Conservation (phyloP, 92 coral and sea anemone species). For the Nematostella vectensis region DNA sequence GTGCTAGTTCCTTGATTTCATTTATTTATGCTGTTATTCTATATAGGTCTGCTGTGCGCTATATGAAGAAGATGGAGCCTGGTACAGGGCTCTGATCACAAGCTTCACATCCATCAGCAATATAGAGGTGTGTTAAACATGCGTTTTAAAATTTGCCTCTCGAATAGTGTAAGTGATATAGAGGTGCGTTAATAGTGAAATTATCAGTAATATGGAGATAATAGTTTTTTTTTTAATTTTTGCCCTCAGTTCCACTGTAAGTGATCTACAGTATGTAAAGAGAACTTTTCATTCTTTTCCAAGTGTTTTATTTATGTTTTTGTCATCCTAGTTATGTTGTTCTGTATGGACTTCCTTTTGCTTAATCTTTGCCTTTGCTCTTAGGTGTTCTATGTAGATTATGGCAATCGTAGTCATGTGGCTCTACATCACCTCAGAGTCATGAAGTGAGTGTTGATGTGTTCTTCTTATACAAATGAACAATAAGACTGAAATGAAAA, state of each 20-base stretch:
- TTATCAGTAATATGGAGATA: background rate
- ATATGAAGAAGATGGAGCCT: slow-evolving; percentile 73
- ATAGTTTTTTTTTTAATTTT: background rate
- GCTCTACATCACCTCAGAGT: slow-evolving; percentile 62
- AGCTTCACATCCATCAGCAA: slow-evolving; percentile 52
- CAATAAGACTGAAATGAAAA: too few species aligned
- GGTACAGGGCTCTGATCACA: slow-evolving; percentile 86
- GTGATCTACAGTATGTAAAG: too few species aligned
- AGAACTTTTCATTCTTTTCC: too few species aligned
- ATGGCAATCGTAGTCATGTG: slow-evolving; percentile 76
- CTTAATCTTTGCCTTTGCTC: too few species aligned
- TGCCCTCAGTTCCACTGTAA: too few species aligned
- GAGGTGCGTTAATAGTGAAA: too few species aligned
- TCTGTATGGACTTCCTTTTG: too few species aligned
- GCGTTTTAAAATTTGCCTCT: background rate
- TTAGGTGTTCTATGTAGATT: slow-evolving; percentile 91
- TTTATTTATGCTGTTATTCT: background rate
- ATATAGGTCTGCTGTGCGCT: slow-evolving; percentile 88
- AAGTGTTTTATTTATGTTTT: too few species aligned
- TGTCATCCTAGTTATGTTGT: too few species aligned
- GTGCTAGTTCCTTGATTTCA: too few species aligned
- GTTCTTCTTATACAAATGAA: background rate
- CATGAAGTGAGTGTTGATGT: slow-evolving; percentile 41
- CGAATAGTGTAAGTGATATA: too few species aligned
- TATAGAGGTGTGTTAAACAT: slow-evolving; percentile 56